Evolutionary conservation across 2,888 invertebrate genomes (phyloP), one percentile per base, ranked within the genome.

Genomic region (Drosophila mulleri): DNA sequence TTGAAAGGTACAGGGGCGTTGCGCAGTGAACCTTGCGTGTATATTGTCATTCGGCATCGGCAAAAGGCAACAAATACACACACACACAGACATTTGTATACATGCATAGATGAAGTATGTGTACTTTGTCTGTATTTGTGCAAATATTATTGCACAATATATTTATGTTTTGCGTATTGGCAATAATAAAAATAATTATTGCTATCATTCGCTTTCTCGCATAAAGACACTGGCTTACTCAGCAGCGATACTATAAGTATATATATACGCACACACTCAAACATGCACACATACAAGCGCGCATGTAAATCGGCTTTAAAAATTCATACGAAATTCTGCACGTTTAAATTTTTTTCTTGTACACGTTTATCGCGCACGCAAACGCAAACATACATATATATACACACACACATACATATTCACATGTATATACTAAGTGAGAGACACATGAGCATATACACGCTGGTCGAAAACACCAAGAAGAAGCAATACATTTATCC

Each of bases 1-100:
- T 58, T 59, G 52, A 58, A 61, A 58, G 67, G 67, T 52, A 65
- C 66, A 79, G 82, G 70, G 73, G 73, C 84, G 82, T 87, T 83
- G 83, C 88, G 83, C 88, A 87, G 87, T 87, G 83, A 87, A 87
- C 83, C 83, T 83, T 87, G 82, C 87, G 82, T 87, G 79, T 72
- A 75, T 66, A 72, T 79, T 77, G 76, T 78, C 76, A 76, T 59
- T 75, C 52, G 44, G 44, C 57, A 44, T 44, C 57, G 44, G 44
- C 11, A 44, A 23, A 44, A 44, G 32, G 32, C 44, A 35, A 65
- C 52, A 65, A 59, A 58, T 20, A 67, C 48, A 71, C 61, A 70
- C 32, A 67, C 56, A 71, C 35, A 32, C 18, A 66, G 37, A 59
- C 23, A 29, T 29, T 29, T 29, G 29, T 57, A 32, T 26, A 63